A percentile compares a stretch with the other conserved stretches of the same genome.
Evolutionary conservation across 2,113 vertebrate genomes (phyloP).

Genomic region (Ophthalmolycus amberensis): DNA sequence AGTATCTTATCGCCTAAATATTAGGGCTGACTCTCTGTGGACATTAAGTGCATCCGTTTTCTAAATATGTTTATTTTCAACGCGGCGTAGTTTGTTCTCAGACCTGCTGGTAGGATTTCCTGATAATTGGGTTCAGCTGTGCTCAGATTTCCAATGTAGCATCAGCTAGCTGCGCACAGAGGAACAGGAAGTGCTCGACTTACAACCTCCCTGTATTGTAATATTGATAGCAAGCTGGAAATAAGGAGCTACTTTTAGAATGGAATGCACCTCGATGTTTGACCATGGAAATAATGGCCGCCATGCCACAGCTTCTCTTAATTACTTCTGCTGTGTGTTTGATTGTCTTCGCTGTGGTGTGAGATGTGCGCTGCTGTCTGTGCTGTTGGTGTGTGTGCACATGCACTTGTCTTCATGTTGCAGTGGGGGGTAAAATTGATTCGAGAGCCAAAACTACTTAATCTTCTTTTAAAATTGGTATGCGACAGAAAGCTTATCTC

Average conservation of each 20-base stretch:
- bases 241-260: conserved; percentile 44
- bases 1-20: conserved; percentile 23
- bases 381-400: conserved; percentile 24
- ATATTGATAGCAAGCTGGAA: conserved; percentile 46
- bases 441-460: conserved; percentile 69
- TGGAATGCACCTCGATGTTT: conserved; percentile 45
- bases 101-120: background rate
- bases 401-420: conserved; percentile 55
- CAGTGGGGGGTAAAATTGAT: conserved; percentile 68
- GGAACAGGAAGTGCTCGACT: background rate
- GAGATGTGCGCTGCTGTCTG: conserved; percentile 27
- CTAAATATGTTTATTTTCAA: conserved; percentile 5
- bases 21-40: conserved; percentile 4
- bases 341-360: conserved; percentile 42
- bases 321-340: conserved; percentile 60
- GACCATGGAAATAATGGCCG: conserved; percentile 44
- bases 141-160: background rate
- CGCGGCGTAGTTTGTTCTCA: background rate
- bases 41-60: conserved; percentile 11
- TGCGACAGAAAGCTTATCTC: conserved; percentile 76
- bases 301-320: conserved; percentile 31
- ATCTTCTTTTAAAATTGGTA: conserved; percentile 75
- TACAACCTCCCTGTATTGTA: conserved; percentile 13
- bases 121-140: background rate
- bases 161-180: background rate